These are phyloP conservation scores for Myopa tessellatipennis DNA, from an alignment of 2,888 invertebrate species.

Conservation along the genomic window DNA sequence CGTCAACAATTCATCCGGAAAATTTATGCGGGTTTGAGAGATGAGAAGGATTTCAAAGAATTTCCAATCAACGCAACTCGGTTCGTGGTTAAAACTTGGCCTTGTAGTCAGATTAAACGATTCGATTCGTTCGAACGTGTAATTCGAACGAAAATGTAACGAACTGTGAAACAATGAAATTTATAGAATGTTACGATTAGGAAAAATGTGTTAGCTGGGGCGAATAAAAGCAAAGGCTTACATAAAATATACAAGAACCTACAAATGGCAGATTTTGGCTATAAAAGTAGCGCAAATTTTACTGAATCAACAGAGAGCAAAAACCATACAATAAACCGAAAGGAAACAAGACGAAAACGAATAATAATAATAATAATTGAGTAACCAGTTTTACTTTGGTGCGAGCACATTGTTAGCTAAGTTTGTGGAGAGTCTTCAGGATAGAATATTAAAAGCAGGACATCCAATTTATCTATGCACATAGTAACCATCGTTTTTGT, in stretches of 20 bases:
- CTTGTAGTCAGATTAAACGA: too few species aligned
- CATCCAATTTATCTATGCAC: slow-evolving; percentile 24
- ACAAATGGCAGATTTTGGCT: neutral
- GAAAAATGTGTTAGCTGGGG: neutral
- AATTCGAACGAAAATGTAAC: too few species aligned
- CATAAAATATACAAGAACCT: neutral
- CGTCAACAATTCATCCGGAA: too few species aligned
- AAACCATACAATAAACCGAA: neutral
- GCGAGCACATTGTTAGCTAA: slow-evolving; percentile 37
- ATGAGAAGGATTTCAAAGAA: too few species aligned
- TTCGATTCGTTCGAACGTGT: too few species aligned
- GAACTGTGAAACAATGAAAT: slow-evolving; percentile 3
- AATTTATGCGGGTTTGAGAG: too few species aligned
- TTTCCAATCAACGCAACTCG: too few species aligned
- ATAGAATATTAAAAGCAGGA: slow-evolving; percentile 14
- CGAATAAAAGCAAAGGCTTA: neutral
- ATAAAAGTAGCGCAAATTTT: neutral
- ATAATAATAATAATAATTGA: too few species aligned
- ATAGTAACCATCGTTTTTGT: neutral
- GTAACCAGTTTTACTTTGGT: slow-evolving; percentile 42
- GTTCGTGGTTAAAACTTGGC: too few species aligned
- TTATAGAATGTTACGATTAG: too few species aligned
- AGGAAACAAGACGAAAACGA: neutral
- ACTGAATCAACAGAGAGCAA: neutral
- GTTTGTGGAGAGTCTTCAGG: slow-evolving; percentile 36